These are phyloP conservation scores for Epinotia brunnichana DNA, from an alignment of 2,888 invertebrate species.

Conservation along the genomic window DNA sequence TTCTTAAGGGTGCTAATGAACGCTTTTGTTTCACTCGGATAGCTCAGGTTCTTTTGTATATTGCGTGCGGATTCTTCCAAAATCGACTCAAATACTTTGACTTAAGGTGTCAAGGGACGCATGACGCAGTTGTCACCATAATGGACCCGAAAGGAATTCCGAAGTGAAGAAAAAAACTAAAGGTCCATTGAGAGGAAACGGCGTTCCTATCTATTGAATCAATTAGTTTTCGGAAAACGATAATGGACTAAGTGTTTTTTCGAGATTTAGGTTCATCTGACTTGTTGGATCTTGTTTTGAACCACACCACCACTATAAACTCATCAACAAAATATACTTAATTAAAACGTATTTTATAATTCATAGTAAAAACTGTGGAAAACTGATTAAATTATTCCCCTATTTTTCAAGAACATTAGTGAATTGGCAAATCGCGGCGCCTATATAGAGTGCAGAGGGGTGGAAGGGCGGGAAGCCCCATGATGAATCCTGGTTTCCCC, in stretches of 20 bases:
- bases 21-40: conserved; percentile 8
- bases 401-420: not conserved
- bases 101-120: not conserved
- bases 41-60: not conserved
- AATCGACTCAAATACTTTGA: not conserved
- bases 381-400: not conserved
- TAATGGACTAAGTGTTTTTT: conserved; percentile 38
- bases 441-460: conserved; percentile 56
- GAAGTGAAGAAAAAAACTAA: conserved; percentile 69
- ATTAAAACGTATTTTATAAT: not conserved
- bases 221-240: conserved; percentile 40
- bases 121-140: conserved; percentile 47
- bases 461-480: conserved; percentile 71
- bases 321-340: not conserved
- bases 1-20: not conserved
- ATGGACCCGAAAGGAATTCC: conserved; percentile 74
- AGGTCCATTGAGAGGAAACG: conserved; percentile 46
- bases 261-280: conserved; percentile 12
- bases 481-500: conserved; percentile 75
- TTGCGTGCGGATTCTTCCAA: not conserved
- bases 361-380: not conserved
- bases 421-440: conserved; percentile 62
- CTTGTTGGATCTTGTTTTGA: conserved; percentile 28
- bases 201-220: conserved; percentile 42
- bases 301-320: not conserved